Conservation (phyloP, 1,140 invertebrate species). For the Camponotus pennsylvanicus region DNA sequence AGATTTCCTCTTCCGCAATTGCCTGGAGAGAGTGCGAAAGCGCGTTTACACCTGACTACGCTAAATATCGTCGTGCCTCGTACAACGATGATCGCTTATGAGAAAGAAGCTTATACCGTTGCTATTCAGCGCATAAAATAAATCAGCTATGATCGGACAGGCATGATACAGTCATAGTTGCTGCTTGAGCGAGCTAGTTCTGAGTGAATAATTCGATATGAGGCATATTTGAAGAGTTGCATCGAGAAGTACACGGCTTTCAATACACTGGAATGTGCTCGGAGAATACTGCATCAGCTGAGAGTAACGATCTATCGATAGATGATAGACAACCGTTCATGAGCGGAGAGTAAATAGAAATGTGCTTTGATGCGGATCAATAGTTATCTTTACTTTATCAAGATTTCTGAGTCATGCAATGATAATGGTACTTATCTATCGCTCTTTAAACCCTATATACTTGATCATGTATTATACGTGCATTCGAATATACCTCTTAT, state of each 20-base stretch:
- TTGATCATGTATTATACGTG: neutral
- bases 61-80: slow-evolving; percentile 53
- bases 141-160: slow-evolving; percentile 70
- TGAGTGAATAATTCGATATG: slow-evolving; percentile 47
- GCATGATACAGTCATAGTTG: slow-evolving; percentile 44
- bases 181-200: slow-evolving; percentile 62
- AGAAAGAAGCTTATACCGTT: slow-evolving; percentile 51
- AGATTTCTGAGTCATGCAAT: neutral
- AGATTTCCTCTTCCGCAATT: slow-evolving; percentile 71
- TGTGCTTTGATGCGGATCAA: neutral
- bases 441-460: neutral
- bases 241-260: slow-evolving; percentile 19
- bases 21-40: slow-evolving; percentile 43
- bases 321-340: slow-evolving; percentile 33
- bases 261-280: neutral
- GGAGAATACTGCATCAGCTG: neutral
- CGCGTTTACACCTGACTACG: slow-evolving; percentile 68
- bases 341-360: slow-evolving; percentile 53
- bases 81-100: slow-evolving; percentile 56
- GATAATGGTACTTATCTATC: slow-evolving; percentile 10
- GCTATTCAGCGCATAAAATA: slow-evolving; percentile 69
- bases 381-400: neutral
- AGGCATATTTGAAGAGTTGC: slow-evolving; percentile 19
- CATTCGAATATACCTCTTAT: no score
- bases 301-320: slow-evolving; percentile 41